These are phyloP conservation scores for Orcinus orca DNA, from an alignment of 2,113 vertebrate species.

Conservation along the genomic window DNA sequence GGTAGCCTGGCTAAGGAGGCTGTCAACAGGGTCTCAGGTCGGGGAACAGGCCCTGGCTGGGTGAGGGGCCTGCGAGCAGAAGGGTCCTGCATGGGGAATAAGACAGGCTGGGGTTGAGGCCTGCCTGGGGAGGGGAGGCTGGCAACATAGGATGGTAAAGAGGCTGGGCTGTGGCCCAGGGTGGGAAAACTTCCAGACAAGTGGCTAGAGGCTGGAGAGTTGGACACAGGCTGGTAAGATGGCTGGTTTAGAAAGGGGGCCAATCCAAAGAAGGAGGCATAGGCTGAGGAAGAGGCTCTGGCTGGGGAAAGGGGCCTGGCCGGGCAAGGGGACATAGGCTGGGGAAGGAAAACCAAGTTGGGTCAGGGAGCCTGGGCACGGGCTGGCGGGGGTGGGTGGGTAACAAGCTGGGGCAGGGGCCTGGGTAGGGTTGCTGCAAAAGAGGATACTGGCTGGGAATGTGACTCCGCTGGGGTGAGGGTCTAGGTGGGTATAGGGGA, in stretches of 20 bases:
- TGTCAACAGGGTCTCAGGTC: background rate
- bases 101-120: background rate
- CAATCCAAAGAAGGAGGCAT: background rate
- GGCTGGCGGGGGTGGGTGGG: background rate
- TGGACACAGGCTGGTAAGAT: background rate
- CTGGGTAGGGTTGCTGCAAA: background rate
- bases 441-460: background rate
- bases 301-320: background rate
- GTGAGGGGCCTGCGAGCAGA: background rate
- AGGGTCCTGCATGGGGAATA: background rate
- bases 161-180: background rate
- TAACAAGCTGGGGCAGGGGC: background rate
- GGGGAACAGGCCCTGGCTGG: background rate
- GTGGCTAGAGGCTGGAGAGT: background rate
- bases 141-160: background rate
- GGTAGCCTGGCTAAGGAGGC: background rate
- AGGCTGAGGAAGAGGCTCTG: background rate
- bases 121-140: background rate
- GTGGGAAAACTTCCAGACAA: background rate
- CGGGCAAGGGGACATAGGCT: background rate
- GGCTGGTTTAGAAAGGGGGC: background rate
- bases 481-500: background rate
- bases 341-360: background rate
- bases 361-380: background rate
- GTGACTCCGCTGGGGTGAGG: background rate